A percentile compares a stretch with the other conserved stretches of the same genome.
phyloP scores from a whole-genome alignment of 2,113 vertebrate species.

The Dipodomys ordii region DNA sequence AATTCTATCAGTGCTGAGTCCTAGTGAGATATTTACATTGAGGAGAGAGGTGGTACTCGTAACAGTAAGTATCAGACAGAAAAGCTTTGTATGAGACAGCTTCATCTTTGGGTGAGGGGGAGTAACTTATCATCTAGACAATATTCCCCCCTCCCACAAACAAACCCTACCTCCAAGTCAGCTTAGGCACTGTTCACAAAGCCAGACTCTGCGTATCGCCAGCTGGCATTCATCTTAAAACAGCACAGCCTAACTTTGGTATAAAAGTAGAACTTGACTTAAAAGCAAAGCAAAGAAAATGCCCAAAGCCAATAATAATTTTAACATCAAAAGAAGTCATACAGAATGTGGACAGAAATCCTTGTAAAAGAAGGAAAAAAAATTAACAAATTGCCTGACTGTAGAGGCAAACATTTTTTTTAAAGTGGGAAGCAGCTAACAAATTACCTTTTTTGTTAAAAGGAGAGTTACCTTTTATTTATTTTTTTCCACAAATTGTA shows the following conservation, averaged over 20 bases:
- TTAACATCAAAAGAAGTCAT: slow-evolving; percentile 68
- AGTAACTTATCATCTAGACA: slow-evolving; percentile 46
- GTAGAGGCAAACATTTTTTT: slow-evolving; percentile 65
- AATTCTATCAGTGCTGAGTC: not conserved
- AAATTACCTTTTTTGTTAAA: slow-evolving; percentile 63
- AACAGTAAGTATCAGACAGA: slow-evolving; percentile 44
- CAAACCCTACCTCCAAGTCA: not conserved
- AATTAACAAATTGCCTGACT: slow-evolving; percentile 66
- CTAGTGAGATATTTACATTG: not conserved
- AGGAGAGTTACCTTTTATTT: slow-evolving; percentile 61
- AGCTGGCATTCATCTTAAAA: slow-evolving; percentile 80
- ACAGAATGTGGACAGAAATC: slow-evolving; percentile 72
- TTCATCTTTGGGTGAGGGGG: slow-evolving; percentile 55
- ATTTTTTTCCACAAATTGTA: slow-evolving; percentile 64
- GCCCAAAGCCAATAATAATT: slow-evolving; percentile 80
- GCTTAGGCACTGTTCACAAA: slow-evolving; percentile 26
- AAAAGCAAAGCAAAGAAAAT: slow-evolving; percentile 85
- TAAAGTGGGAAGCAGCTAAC: slow-evolving; percentile 30
- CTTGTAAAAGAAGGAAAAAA: slow-evolving; percentile 53
- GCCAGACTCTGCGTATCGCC: slow-evolving; percentile 71
- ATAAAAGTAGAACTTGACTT: slow-evolving; percentile 80
- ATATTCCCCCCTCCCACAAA: not conserved
- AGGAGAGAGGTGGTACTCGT: not conserved
- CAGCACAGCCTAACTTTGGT: slow-evolving; percentile 73
- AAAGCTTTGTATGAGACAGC: slow-evolving; percentile 36